Percentiles rank a stretch among this genome's conserved stretches.
Evolutionary conservation across 2,888 invertebrate genomes (phyloP).

Genomic region (Odontothrips loti): DNA sequence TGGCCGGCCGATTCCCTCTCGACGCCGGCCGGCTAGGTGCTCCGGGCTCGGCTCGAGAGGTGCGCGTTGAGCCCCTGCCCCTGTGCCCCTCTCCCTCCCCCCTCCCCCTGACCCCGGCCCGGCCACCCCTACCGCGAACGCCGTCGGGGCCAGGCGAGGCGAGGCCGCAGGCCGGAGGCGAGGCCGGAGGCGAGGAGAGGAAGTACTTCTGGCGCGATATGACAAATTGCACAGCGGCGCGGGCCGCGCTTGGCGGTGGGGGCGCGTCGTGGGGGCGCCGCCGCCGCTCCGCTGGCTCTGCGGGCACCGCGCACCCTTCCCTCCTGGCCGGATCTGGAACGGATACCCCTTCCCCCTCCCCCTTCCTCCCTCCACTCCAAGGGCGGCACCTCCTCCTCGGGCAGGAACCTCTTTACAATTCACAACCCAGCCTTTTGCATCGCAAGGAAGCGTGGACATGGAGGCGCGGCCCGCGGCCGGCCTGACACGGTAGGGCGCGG

Average conservation of each 20-base stretch:
- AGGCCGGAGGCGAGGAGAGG: conserved; percentile 5
- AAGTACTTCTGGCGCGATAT: conserved; percentile 26
- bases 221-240: conserved; percentile 14
- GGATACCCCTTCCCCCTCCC: not conserved
- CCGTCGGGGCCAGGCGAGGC: not conserved
- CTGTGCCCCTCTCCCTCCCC: not conserved
- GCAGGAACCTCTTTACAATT: conserved; percentile 20
- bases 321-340: not conserved
- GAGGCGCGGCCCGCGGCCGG: not conserved
- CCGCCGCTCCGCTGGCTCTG: not conserved
- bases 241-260: not conserved
- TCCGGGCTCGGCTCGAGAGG: too few species aligned
- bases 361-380: not conserved
- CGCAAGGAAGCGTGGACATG: not conserved
- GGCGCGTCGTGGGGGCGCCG: not conserved
- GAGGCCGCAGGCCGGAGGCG: not conserved
- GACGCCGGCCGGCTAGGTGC: too few species aligned
- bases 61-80: too few species aligned
- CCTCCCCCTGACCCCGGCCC: not conserved
- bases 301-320: not conserved
- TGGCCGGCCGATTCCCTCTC: too few species aligned
- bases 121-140: not conserved
- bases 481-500: not conserved
- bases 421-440: conserved; percentile 14
- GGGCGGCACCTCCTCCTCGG: not conserved